Base-by-base conservation (phyloP, 2,888 invertebrate genomes). In the Lacanobia wlatinum region DNA sequence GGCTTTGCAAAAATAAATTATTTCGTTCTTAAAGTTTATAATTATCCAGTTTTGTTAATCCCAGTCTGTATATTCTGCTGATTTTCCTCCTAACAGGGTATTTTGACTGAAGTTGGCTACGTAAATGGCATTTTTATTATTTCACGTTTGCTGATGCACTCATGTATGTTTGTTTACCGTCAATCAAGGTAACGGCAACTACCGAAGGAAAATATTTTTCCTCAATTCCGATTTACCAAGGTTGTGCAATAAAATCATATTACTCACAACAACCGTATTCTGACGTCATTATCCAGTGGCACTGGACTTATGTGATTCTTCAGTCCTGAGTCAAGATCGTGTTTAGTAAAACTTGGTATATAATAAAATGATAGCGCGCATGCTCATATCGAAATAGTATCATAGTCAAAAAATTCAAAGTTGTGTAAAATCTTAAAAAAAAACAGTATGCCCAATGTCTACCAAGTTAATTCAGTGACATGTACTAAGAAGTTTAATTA, bases 241-340 rank as follows among this genome's bases (percentile, higher is more conserved):
- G 73, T 76, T 76, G 72, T 78, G 79, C 62, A 76, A 76, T 76
- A 58, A 50, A 62, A 18, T 40, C 28, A 14, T 14, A 18, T 23
- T 23, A 68, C 9, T 9, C 59, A 46, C 6, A 52, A 61, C 40
- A 38, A 71, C 34, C 12, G 62, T 12, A 21, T 40, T 23, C 21
- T 61, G 78, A 75, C 78, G 58, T 77, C 70, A 77, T 9, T 34
- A 10, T 12, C 14, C 1, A 18, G 38, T 67, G 43, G 28, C 34
- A 40, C 28, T 53, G 38, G 28, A 68, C 14, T 21, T 55, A 55
- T 55, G 14, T 59, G 59, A 52, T 46, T 67, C 50, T 58, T 53
- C n/a, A 52, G 34, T 34, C 8, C 3, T 34, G 28, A 50, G 12
- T 67, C 40, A 65, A n/a, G 18, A 28, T 10, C 23, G 28, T 43